Evolutionary conservation across 2,888 invertebrate genomes (phyloP).

Genomic region (Charanyca ferruginea): DNA sequence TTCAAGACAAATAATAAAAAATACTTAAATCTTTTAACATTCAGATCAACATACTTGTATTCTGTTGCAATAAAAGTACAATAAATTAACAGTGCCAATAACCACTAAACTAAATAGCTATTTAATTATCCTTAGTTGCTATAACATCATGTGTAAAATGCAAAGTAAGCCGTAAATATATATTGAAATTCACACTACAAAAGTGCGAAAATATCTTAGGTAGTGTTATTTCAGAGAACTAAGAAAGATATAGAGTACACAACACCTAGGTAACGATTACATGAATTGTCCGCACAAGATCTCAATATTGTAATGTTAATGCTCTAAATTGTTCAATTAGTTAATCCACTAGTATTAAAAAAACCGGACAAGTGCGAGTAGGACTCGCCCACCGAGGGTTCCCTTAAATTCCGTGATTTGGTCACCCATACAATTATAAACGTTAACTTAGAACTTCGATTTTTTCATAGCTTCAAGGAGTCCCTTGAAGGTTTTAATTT

Average conservation of each 20-base stretch:
- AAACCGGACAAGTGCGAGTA: no score
- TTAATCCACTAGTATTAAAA: no score
- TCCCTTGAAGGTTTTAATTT: no score
- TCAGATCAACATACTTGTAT: not conserved
- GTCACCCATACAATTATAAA: no score
- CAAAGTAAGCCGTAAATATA: conserved; percentile 41
- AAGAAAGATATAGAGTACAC: conserved; percentile 24
- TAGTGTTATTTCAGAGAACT: conserved; percentile 9
- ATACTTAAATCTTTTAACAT: no score
- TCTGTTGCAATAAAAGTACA: conserved; percentile 19
- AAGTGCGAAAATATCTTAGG: conserved; percentile 19
- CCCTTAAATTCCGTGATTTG: no score
- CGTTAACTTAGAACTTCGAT: no score
- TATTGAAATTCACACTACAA: conserved; percentile 25
- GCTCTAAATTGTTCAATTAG: no score
- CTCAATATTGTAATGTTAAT: not conserved
- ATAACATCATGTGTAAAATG: conserved; percentile 48
- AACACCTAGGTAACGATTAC: not conserved
- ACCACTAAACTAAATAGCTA: conserved; percentile 34
- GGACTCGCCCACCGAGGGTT: no score
- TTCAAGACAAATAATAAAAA: no score
- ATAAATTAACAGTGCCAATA: conserved; percentile 30
- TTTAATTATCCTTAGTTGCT: conserved; percentile 33
- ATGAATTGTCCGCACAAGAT: not conserved
- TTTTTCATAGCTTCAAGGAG: no score